phyloP scores from a whole-genome alignment of 2,888 invertebrate genomes.

The Prionchulus punctatus region DNA sequence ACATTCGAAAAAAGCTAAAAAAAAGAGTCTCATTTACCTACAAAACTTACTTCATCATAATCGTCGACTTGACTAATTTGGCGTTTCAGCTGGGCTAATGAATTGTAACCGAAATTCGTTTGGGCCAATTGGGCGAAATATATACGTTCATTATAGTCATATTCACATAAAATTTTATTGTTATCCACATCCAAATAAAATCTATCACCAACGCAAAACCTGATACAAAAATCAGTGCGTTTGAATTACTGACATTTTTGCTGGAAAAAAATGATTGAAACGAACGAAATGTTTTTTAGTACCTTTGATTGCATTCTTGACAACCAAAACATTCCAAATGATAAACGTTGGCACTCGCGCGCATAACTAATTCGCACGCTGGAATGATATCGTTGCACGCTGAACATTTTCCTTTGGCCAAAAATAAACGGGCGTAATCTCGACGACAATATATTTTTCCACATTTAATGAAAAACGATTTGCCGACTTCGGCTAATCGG shows the following conservation, averaged over 20 bases:
- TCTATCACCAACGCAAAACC: conserved; percentile 84
- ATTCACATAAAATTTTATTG: conserved; percentile 82
- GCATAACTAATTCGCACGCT: conserved; percentile 88
- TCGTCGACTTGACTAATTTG: conserved; percentile 25
- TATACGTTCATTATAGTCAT: conserved; percentile 77
- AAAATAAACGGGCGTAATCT: conserved; percentile 79
- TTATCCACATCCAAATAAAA: conserved; percentile 63
- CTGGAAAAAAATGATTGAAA: neutral
- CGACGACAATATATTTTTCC: conserved; percentile 76
- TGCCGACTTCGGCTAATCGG: conserved; percentile 76
- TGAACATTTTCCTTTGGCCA: conserved; percentile 72
- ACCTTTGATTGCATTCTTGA: conserved; percentile 87
- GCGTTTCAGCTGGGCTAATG: conserved; percentile 56
- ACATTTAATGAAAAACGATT: conserved; percentile 72
- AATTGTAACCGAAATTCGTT: conserved; percentile 69
- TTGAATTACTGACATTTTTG: neutral
- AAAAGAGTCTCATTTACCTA: too few species aligned
- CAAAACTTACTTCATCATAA: conserved; percentile 6
- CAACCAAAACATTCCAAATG: conserved; percentile 85
- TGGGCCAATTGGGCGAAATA: conserved; percentile 55
- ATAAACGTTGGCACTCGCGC: conserved; percentile 75
- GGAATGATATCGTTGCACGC: conserved; percentile 82
- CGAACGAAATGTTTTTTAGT: too few species aligned
- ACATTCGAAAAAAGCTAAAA: too few species aligned
- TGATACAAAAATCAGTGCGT: conserved; percentile 35